Evolutionary conservation across 2,113 vertebrate genomes (phyloP).

Genomic region (Hemibates koningsi): DNA sequence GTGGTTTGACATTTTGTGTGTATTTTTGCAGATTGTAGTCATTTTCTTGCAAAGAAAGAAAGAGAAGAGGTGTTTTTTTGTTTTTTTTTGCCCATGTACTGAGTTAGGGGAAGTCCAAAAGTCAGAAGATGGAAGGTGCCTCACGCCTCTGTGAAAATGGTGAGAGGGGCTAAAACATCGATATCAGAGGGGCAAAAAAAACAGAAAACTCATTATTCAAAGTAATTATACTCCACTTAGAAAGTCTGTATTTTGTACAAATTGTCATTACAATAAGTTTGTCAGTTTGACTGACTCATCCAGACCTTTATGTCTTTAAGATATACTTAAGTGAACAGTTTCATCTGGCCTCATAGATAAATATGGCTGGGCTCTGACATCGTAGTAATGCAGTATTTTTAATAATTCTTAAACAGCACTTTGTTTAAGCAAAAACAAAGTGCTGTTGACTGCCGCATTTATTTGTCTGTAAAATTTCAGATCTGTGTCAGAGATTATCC

Average conservation of each 20-base stretch:
- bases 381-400: not conserved
- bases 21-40: not conserved
- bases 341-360: not conserved
- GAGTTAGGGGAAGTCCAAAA: slow-evolving; percentile 22
- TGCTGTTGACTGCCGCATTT: not conserved
- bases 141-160: not conserved
- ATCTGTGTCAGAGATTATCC: not conserved
- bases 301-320: not conserved
- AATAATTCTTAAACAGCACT: not conserved
- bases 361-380: not conserved
- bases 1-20: slow-evolving; percentile 11
- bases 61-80: not conserved
- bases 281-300: not conserved
- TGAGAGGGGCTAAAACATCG: accelerated
- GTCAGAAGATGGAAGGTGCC: not conserved
- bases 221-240: not conserved
- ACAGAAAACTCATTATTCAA: accelerated
- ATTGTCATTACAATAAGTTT: not conserved
- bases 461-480: not conserved
- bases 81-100: not conserved
- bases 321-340: not conserved
- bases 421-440: not conserved
- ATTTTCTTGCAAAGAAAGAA: not conserved
- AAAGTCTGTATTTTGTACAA: not conserved
- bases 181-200: not conserved